Base-by-base conservation (phyloP, 2,888 invertebrate genomes). In the Tachina grossa region DNA sequence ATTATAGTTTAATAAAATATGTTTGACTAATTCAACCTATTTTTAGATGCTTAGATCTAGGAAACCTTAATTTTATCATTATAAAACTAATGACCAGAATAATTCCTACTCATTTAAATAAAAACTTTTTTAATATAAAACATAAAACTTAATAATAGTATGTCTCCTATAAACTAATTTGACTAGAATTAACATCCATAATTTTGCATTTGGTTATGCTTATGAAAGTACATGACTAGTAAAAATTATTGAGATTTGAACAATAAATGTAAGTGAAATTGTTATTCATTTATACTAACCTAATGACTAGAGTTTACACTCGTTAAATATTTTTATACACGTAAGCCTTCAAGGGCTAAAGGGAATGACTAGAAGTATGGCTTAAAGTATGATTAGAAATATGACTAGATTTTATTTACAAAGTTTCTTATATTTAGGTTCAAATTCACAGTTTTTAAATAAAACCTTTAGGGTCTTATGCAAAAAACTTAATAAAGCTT, bases 281-380 rank as follows among this genome's bases (percentile, higher is more conserved):
- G 5, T 14, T 65, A 22, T 45, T 45, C 11, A 10, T 14, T 57
- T 16, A 41, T 59, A 49, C 39, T 11, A 51, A 66, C 16, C 16
- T 74, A 74, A 53, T 74, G 72, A 84, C 78, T 72, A 79, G 61
- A 79, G 51, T 31, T 74, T 43, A 53, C 66, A 72, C 83, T 51
- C 66, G 16, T 74, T 66, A n/a, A 66, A 47, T 59, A 79, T 47
- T 55, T 19, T 72, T 57, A n/a, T 9, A 31, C 31, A 31, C 2
- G 31, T 31, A 31, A 31, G 31, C 5, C 49, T 71, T 61, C n/a
- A 4, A 10, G 1, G 10, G 71, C 16, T 49, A 43, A 39, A 47
- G 16, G 19, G 51, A 55, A 39, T 75, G 75, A 71, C 76, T 84
- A 84, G 66, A 79, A 72, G n/a, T 63, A 19, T 31, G 31, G 31